These are phyloP conservation scores for Pelodytes ibericus DNA, from an alignment of 2,797 vertebrate species.

Conservation along the genomic window DNA sequence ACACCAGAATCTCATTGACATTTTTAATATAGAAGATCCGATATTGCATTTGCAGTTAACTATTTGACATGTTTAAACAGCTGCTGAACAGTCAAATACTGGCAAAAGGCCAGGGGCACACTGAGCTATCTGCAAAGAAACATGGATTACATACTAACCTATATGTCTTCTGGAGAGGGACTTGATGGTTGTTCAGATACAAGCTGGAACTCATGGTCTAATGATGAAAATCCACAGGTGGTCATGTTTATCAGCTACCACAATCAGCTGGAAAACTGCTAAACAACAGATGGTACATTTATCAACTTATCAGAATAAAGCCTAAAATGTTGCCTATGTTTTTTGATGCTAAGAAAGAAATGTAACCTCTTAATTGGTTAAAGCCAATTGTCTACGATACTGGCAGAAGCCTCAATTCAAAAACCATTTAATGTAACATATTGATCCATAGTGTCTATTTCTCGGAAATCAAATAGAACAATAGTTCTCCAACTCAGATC, in stretches of 20 bases:
- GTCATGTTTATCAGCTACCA: background rate
- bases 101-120: background rate
- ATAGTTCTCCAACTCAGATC: background rate
- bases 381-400: background rate
- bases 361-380: background rate
- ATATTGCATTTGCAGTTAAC: background rate
- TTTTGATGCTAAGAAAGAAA: background rate
- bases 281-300: conserved; percentile 4
- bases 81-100: background rate
- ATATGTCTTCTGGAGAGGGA: conserved; percentile 5
- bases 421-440: background rate
- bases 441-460: background rate
- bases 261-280: conserved; percentile 3
- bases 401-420: background rate
- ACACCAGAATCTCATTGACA: background rate
- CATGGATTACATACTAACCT: background rate
- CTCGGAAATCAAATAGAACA: background rate
- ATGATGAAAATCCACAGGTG: conserved; percentile 6
- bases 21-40: background rate
- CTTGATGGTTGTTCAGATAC: background rate
- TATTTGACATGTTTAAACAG: background rate
- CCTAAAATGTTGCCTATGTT: background rate
- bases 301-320: background rate
- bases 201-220: background rate
- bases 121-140: background rate